Evolutionary conservation across 2,888 invertebrate genomes (phyloP), one percentile per base, ranked within the genome.

Genomic region (Cartodere bifasciata): DNA sequence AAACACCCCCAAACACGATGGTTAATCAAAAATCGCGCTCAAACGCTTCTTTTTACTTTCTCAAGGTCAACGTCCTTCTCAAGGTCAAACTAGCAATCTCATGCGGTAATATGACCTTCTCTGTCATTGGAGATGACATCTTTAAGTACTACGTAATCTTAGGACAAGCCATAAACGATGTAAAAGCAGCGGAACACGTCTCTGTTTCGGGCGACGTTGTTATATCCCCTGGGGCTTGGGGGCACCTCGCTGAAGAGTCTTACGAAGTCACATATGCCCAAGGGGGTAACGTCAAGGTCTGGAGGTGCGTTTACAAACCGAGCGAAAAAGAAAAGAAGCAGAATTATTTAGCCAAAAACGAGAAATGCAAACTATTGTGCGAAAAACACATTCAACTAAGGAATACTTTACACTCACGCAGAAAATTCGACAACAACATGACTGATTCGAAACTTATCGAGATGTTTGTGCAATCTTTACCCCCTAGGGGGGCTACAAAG

Each of bases 11-110:
- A n/a, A n/a, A n/a, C n/a, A n/a, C n/a, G n/a, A n/a, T n/a, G n/a
- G n/a, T n/a, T n/a, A n/a, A n/a, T n/a, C n/a, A n/a, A n/a, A n/a
- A n/a, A n/a, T n/a, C n/a, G n/a, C n/a, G n/a, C n/a, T n/a, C n/a
- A n/a, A n/a, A n/a, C n/a, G n/a, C n/a, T n/a, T n/a, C n/a, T n/a
- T n/a, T n/a, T n/a, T n/a, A n/a, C n/a, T n/a, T n/a, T n/a, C n/a
- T n/a, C n/a, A n/a, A n/a, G n/a, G n/a, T n/a, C n/a, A n/a, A 23
- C 6, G 17, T 28, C 5, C 4, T 12, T 2, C 16, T 34, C 68
- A 2, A 72, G 23, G 70, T 71, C 2, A 72, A 70, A 48, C 46
- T 70, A 30, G 67, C 67, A 0, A 67, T 74, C 40, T 64, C 72
- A 15, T 67, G 67, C 16, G 74, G 74, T 2, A 67, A 67, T 36